Percentiles rank a stretch among this genome's conserved stretches.
phyloP scores from a whole-genome alignment of 2,113 vertebrate genomes.

The Strix aluco region DNA sequence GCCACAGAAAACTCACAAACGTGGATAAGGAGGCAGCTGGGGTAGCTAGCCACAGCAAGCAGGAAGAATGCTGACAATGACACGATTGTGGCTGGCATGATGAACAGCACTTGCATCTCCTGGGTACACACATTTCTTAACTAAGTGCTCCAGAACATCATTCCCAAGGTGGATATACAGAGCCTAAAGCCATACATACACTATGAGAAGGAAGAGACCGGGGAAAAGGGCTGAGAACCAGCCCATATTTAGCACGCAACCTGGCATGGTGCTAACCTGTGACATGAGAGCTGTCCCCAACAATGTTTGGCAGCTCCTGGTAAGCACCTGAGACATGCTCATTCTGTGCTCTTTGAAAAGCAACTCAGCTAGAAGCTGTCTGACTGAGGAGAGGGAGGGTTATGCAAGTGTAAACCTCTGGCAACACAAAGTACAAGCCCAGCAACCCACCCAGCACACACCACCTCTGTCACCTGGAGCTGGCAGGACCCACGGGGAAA shows the following conservation, averaged over 20 bases:
- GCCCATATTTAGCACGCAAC: background rate
- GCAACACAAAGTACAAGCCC: background rate
- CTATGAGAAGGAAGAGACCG: background rate
- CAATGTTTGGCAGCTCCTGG: background rate
- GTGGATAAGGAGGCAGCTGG: background rate
- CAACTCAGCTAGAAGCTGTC: background rate
- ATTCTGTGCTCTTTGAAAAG: background rate
- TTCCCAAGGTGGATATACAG: background rate
- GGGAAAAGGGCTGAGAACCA: background rate
- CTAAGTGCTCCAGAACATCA: background rate
- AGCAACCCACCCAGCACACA: background rate
- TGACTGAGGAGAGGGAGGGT: background rate
- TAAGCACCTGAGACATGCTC: background rate
- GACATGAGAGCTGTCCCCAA: background rate
- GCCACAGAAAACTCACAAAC: background rate
- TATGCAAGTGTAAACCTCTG: background rate
- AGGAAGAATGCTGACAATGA: background rate
- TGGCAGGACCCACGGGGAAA: background rate
- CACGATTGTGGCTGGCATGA: background rate
- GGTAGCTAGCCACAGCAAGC: background rate
- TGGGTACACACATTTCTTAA: background rate
- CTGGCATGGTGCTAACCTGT: background rate
- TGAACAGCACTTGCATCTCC: background rate
- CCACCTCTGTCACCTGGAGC: accelerated
- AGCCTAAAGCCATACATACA: background rate